Evolutionary conservation across 2,797 vertebrate genomes (phyloP), one percentile per base, ranked within the genome.

Genomic region (Hyperoplus immaculatus): DNA sequence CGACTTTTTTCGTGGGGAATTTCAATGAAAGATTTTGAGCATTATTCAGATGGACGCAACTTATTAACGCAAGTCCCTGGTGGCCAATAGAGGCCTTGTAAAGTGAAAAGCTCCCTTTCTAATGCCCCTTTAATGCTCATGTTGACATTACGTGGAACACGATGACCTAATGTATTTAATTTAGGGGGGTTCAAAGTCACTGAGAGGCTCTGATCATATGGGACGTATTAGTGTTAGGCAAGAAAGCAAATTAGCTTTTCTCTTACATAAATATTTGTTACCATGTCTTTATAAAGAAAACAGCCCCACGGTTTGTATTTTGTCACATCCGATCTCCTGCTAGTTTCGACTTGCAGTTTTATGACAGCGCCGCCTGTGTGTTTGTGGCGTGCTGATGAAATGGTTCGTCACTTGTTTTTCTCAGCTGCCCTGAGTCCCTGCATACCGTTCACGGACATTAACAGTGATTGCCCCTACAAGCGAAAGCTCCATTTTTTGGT

Each of bases 381-480:
- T 74, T 83, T 69, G 16, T 16, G 56, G 66, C 78, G 29, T 10
- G 55, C 70, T 68, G 77, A 72, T 86, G 79, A 90, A 83, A 69
- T 58, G 63, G 43, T 58, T 82, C 46, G 56, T 84, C 72, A 75
- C 80, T 81, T 91, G 86, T 89, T 89, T 89, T 87, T 58, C 80
- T 83, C 72, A 1, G 69, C 79, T 51, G 51, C 77, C 51, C 38
- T 10, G 29, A 29, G 14, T 70, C 78, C 72, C 63, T 47, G 16
- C 78, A 83, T 85, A 74, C 83, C 73, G 85, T 90, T 92, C 85
- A 80, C 11, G 38, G 76, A 90, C 87, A 83, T 89, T 89, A 86
- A 72, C 72, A 53, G 63, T 71, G 85, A 90, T 84, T 84, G 69
- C 74, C 87, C 29, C 81, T 81, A 69, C 70, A 67, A 85, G 85